Conservation (phyloP, 2,797 vertebrate species). For the Adelosebastes latens region DNA sequence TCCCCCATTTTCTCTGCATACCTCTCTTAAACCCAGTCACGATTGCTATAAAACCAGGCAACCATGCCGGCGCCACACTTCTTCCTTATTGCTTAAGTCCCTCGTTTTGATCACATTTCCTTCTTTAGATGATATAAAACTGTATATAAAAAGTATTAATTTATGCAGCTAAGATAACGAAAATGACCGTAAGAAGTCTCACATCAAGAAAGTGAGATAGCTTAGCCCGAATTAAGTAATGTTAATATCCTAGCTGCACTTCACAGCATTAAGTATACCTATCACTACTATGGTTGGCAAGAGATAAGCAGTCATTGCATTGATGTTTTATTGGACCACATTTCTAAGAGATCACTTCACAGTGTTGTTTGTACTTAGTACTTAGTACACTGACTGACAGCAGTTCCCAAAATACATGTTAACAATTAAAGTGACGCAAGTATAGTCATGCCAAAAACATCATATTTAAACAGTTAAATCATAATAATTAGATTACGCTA, state of each 20-base stretch:
- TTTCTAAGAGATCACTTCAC: neutral
- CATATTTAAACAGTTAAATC: neutral
- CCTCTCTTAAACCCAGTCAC: conserved; percentile 22
- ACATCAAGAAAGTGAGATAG: neutral
- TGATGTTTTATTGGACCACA: neutral
- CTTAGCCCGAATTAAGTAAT: conserved; percentile 2
- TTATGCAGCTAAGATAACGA: conserved; percentile 19
- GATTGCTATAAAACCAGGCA: conserved; percentile 36
- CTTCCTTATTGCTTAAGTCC: conserved; percentile 2
- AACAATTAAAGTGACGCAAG: neutral
- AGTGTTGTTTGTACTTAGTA: neutral
- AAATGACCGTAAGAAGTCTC: neutral
- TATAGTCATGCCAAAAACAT: neutral
- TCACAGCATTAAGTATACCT: neutral
- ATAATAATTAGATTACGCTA: neutral
- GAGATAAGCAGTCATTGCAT: neutral
- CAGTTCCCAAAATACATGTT: neutral
- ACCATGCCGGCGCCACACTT: neutral
- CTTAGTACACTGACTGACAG: neutral
- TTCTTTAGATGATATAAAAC: conserved; percentile 8
- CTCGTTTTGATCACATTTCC: conserved; percentile 14
- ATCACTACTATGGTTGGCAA: neutral
- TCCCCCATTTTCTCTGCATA: conserved; percentile 17
- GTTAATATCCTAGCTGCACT: conserved; percentile 5
- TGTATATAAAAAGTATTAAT: neutral